Evolutionary conservation across 1,140 invertebrate species (phyloP), one percentile per base, ranked within the genome.

Genomic region (Euwallacea similis): DNA sequence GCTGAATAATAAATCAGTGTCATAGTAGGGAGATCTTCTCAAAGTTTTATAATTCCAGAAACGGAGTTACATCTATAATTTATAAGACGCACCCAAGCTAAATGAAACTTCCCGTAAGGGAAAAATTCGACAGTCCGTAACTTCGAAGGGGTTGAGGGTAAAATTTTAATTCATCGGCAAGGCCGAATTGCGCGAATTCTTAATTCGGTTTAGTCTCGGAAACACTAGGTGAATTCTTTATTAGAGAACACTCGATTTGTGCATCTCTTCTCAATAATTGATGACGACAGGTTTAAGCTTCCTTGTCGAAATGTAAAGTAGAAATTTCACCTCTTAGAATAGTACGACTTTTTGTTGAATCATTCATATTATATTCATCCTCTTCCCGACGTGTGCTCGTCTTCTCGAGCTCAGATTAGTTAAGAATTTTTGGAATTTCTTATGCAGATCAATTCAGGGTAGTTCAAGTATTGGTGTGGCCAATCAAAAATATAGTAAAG

Each of bases 31-130:
- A 44, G 59, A 54, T 58, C 46, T 62, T 11, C 55, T 62, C 46
- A 69, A 69, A 62, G 60, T 62, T 69, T 69, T 69, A 69, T 62
- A 69, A 69, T 69, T 69, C 58, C 47, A 21, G 46, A 61, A 62
- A 61, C 59, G 67, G 42, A 69, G 67, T 69, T 42, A 69, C 67
- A 69, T 69, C 67, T 69, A 69, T 69, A 69, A 69, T 69, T 69
- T 69, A 69, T 69, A 69, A 69, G 67, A 69, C 67, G 67, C 60
- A 69, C 59, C 42, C 59, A 13, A 59, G 59, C 21, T 69, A 62
- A 69, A 62, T 54, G 67, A 69, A 69, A 69, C 15, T 69, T 69
- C 47, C n/a, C 10, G 46, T 54, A 33, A 11, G 21, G 33, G 15
- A 60, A 68, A 60, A 60, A 59, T 68, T 68, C 43, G 11, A 50